Conservation (phyloP, 1,140 invertebrate genomes). For the Arion vulgaris region DNA sequence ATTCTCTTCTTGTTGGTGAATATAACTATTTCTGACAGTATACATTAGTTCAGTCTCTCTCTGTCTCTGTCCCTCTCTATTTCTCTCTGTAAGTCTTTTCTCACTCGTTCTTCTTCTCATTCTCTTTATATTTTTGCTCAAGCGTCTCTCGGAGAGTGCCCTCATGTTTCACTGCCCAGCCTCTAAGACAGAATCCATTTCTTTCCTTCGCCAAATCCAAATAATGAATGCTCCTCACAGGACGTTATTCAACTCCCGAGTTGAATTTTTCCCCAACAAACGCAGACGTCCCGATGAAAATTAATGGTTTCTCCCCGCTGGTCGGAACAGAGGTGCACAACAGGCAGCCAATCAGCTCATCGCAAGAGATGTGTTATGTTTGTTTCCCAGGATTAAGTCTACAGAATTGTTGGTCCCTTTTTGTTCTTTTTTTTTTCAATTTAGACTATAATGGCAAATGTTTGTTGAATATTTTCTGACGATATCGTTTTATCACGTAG, state of each 20-base stretch:
- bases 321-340: conserved; percentile 14
- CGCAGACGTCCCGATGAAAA: conserved; percentile 13
- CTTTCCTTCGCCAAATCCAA: conserved; percentile 21
- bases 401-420: not conserved
- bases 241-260: conserved; percentile 14
- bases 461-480: not conserved
- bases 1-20: too few species aligned
- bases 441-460: not conserved
- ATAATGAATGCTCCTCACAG: conserved; percentile 26
- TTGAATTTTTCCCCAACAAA: conserved; percentile 23
- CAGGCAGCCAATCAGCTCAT: not conserved
- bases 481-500: too few species aligned
- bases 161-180: conserved; percentile 32
- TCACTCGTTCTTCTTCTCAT: not conserved
- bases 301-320: conserved; percentile 23
- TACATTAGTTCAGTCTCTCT: not conserved
- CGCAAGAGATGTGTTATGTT: not conserved
- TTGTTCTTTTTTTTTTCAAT: too few species aligned
- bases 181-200: conserved; percentile 29
- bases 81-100: not conserved
- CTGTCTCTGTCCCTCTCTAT: not conserved
- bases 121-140: conserved; percentile 9
- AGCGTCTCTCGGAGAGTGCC: conserved; percentile 16
- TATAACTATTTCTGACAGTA: not conserved
- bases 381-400: not conserved